phyloP scores from a whole-genome alignment of 2,888 invertebrate genomes.

The Sinohyriopsis cumingii region DNA sequence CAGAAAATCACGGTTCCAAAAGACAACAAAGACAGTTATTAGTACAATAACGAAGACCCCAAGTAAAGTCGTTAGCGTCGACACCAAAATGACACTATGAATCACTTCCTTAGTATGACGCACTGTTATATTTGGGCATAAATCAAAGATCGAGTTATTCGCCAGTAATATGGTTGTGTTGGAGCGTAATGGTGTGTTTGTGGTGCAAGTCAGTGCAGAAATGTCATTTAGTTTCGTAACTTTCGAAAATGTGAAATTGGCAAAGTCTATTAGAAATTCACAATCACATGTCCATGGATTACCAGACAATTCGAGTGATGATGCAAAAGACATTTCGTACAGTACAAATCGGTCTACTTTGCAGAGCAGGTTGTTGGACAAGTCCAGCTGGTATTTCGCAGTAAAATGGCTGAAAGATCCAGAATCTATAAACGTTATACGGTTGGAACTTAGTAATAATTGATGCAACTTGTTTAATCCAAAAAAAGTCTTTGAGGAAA shows the following conservation, averaged over 20 bases:
- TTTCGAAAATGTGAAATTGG: conserved; percentile 4
- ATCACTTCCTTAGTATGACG: neutral
- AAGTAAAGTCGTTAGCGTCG: conserved; percentile 7
- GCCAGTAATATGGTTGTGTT: neutral
- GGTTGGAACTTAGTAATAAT: conserved; percentile 17
- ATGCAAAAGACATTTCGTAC: conserved; percentile 14
- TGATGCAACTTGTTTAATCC: conserved; percentile 6
- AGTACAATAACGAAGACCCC: conserved; percentile 31
- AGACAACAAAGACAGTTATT: conserved; percentile 13
- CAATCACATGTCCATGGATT: conserved; percentile 43
- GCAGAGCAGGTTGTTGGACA: conserved; percentile 37
- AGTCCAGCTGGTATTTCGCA: conserved; percentile 24
- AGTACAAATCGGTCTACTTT: conserved; percentile 28
- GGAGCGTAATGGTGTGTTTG: neutral
- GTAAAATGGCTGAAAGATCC: conserved; percentile 38
- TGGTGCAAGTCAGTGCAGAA: conserved; percentile 9
- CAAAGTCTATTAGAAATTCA: conserved; percentile 12
- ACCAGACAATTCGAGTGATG: conserved; percentile 30
- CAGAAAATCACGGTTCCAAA: conserved; percentile 20
- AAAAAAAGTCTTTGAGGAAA: conserved; percentile 11
- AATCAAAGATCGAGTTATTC: conserved; percentile 7
- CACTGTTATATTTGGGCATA: conserved; percentile 15
- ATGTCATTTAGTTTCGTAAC: conserved; percentile 5
- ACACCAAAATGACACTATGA: neutral
- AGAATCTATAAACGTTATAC: conserved; percentile 24